Percentiles rank a stretch among this genome's conserved stretches.
These are phyloP conservation scores for Megaceryle torquata DNA, from an alignment of 2,113 vertebrate species.

Conservation along the genomic window DNA sequence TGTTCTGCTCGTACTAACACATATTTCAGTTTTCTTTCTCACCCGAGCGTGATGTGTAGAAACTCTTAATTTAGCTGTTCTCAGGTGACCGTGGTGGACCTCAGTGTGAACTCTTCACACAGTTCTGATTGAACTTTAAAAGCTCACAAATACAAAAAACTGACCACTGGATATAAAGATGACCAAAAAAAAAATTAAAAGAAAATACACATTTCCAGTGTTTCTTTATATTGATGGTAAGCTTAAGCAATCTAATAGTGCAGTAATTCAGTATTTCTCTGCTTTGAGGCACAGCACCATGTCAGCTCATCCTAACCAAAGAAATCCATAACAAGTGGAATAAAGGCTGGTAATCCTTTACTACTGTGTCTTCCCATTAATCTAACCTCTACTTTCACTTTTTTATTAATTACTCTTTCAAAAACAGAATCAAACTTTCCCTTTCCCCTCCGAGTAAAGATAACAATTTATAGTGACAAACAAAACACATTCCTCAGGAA, in stretches of 20 bases:
- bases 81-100: not conserved
- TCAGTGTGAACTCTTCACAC: not conserved
- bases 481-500: not conserved
- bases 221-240: not conserved
- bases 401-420: not conserved
- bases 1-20: rapidly evolving
- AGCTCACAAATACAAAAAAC: not conserved
- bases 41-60: rapidly evolving
- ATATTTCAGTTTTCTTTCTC: not conserved
- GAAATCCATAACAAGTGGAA: not conserved
- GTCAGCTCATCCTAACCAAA: not conserved
- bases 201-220: not conserved
- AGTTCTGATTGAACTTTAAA: not conserved
- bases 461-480: not conserved
- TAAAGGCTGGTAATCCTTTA: not conserved
- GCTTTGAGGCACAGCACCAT: not conserved
- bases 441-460: not conserved
- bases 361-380: not conserved
- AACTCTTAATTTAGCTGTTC: not conserved
- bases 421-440: not conserved
- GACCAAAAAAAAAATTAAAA: not conserved
- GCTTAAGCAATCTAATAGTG: not conserved
- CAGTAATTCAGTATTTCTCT: not conserved
- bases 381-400: not conserved
- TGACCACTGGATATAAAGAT: not conserved